Percentiles rank a stretch among this genome's conserved stretches.
Evolutionary conservation across 2,113 vertebrate species (phyloP).

Genomic region (Arizona elegans): DNA sequence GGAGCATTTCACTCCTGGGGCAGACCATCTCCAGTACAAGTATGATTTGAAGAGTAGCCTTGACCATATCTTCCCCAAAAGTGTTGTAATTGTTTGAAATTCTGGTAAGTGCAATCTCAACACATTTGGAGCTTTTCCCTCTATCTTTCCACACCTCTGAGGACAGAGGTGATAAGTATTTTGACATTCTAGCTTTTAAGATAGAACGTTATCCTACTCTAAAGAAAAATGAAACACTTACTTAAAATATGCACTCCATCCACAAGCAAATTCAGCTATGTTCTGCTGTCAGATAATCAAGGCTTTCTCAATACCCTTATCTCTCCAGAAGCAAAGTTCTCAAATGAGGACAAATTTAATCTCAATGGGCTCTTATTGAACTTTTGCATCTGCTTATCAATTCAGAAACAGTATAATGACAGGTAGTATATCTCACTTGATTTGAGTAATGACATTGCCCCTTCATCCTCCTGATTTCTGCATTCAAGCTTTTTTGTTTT

Average conservation of each 20-base stretch:
- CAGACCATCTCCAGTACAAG: neutral
- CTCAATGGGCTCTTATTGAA: neutral
- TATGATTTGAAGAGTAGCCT: neutral
- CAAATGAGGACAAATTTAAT: neutral
- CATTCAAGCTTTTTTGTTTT: constrained; percentile 39
- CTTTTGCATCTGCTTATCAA: constrained; percentile 24
- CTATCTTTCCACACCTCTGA: neutral
- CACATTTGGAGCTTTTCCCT: neutral
- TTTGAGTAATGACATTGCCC: constrained; percentile 38
- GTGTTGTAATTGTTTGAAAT: neutral
- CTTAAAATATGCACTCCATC: neutral
- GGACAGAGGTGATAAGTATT: neutral
- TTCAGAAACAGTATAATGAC: neutral
- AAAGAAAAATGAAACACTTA: neutral
- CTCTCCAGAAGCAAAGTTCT: neutral
- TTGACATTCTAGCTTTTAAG: neutral
- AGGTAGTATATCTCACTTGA: neutral
- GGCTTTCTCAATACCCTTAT: neutral
- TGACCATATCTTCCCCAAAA: neutral
- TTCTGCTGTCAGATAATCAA: neutral
- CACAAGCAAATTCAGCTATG: neutral
- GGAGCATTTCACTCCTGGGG: too few relatives aligned
- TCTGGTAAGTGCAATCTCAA: neutral
- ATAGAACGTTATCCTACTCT: neutral
- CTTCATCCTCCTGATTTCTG: constrained; percentile 1